Percentiles rank a stretch among this genome's conserved stretches.
phyloP scores from a whole-genome alignment of 2,888 invertebrate species.

The Odontothrips loti region DNA sequence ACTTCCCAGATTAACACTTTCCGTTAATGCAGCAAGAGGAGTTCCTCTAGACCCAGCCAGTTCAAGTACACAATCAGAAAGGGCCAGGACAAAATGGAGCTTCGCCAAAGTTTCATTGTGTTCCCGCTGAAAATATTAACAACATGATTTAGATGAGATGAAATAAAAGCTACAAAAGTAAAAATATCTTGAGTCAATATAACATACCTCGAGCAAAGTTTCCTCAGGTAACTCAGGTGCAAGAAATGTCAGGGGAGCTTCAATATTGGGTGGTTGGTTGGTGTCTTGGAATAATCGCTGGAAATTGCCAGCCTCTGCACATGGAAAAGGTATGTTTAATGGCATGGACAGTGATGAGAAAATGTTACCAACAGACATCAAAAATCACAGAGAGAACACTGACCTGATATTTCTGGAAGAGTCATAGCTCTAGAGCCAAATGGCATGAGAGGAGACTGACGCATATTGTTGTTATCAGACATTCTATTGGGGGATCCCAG shows the following conservation, averaged over 20 bases:
- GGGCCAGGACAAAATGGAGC: constrained; percentile 90
- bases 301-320: background rate
- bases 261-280: constrained; percentile 48
- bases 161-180: constrained; percentile 8
- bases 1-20: background rate
- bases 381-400: background rate
- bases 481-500: background rate
- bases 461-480: constrained; percentile 50
- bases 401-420: constrained; percentile 53
- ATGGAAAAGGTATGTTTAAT: constrained; percentile 47
- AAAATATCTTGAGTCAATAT: background rate
- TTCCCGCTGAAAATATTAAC: constrained; percentile 62
- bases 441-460: constrained; percentile 57
- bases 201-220: constrained; percentile 76
- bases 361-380: background rate
- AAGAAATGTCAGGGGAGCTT: constrained; percentile 65
- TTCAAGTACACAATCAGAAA: constrained; percentile 92
- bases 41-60: constrained; percentile 75
- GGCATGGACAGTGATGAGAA: background rate
- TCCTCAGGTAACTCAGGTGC: constrained; percentile 94
- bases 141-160: background rate
- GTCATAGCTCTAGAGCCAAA: constrained; percentile 65
- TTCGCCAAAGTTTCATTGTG: constrained; percentile 96
- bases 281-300: background rate
- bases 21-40: constrained; percentile 55